phyloP scores from a whole-genome alignment of 2,888 invertebrate genomes.

The Dione vanillae region DNA sequence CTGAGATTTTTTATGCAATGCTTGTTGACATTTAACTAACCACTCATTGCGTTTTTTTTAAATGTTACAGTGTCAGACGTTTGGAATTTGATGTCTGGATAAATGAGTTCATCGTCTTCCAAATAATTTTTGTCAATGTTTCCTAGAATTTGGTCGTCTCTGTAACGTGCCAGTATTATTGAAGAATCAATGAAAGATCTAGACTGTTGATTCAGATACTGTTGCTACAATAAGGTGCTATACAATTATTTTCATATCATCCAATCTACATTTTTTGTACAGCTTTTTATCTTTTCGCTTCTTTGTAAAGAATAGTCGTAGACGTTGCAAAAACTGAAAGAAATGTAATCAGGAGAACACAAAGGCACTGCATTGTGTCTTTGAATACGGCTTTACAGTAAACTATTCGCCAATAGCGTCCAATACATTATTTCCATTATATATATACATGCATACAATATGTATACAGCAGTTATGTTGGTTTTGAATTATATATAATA shows the following conservation, averaged over 20 bases:
- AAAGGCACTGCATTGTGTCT: conserved; percentile 40
- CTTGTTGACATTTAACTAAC: conserved; percentile 50
- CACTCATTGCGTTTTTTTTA: conserved; percentile 30
- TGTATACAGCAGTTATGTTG: background rate
- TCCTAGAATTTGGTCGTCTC: conserved; percentile 18
- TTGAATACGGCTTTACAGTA: conserved; percentile 33
- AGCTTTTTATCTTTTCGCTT: conserved; percentile 37
- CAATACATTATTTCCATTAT: conserved; percentile 21
- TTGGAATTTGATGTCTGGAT: background rate
- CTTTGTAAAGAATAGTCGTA: conserved; percentile 37
- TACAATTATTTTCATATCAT: conserved; percentile 42
- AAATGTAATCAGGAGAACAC: conserved; percentile 43
- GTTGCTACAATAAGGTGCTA: conserved; percentile 35
- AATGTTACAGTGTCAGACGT: background rate
- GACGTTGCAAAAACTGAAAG: conserved; percentile 41
- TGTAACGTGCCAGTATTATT: conserved; percentile 31
- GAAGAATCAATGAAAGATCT: conserved; percentile 38
- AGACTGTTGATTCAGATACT: conserved; percentile 39
- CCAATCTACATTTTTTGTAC: conserved; percentile 39
- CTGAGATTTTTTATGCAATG: conserved; percentile 55
- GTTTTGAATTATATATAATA: background rate
- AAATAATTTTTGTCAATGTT: conserved; percentile 13
- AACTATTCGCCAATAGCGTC: conserved; percentile 25
- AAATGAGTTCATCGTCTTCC: conserved; percentile 9
- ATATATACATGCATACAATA: background rate